Evolutionary conservation across 1,140 invertebrate genomes (phyloP).

Genomic region (Armadillidium nasatum): DNA sequence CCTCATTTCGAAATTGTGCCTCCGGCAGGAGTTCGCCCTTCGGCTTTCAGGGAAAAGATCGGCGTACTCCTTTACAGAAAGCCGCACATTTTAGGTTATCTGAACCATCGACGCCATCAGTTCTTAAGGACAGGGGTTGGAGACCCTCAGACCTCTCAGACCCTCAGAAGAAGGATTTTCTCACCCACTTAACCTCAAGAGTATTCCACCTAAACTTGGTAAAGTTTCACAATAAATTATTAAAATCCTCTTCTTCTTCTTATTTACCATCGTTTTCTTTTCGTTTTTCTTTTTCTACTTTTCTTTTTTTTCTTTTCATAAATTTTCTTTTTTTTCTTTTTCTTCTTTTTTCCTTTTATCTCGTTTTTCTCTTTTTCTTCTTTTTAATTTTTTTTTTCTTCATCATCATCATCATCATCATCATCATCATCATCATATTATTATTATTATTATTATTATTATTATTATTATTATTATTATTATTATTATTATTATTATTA

Average conservation of each 20-base stretch:
- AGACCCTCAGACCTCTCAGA: constrained; percentile 77
- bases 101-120: constrained; percentile 49
- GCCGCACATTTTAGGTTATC: constrained; percentile 21
- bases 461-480: no score
- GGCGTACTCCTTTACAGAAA: neutral
- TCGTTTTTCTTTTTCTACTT: neutral
- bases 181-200: constrained; percentile 69
- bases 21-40: neutral
- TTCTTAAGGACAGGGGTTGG: constrained; percentile 62
- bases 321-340: no score
- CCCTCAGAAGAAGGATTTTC: constrained; percentile 69
- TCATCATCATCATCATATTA: no score
- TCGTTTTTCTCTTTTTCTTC: neutral
- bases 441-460: no score
- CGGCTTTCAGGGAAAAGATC: no score
- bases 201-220: constrained; percentile 73
- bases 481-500: no score
- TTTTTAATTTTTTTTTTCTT: no score
- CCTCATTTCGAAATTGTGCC: neutral
- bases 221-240: constrained; percentile 30
- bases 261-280: neutral
- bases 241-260: neutral
- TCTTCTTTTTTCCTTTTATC: neutral
- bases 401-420: no score
- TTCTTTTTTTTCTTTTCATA: no score